Evolutionary conservation across 2,888 invertebrate species (phyloP), one percentile per base, ranked within the genome.

Genomic region (Cepaea hortensis): DNA sequence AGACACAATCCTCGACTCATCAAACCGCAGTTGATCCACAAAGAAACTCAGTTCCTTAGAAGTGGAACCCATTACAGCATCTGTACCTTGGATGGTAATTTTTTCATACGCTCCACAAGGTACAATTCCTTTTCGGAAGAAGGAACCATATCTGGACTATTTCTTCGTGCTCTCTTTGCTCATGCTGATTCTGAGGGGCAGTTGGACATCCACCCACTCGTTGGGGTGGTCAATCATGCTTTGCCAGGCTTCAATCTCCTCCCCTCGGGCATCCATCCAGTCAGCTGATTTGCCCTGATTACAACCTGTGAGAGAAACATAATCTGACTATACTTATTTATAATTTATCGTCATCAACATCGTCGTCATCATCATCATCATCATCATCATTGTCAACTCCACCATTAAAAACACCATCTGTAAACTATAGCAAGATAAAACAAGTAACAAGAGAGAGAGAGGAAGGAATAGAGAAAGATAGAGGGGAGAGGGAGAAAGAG

Each of bases 151-250:
- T 15, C 73, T 13, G 7, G 81, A 80, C 87, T 84, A 88, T 79
- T 89, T 89, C 85, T 87, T 89, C 77, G 80, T 46, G 46, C 15
- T 89, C 55, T 90, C 85, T 89, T 92, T 92, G 79, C 92, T 93
- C 95, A 95, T 95, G 88, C 91, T 93, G 80, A 98, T 96, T 92
- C 98, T 95, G 75, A 99, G 95, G 6, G 97, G 96, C 79, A 99
- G 95, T 88, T 97, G 97, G 87, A 98, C 98, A 95, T 99, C 98
- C n/a, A 98, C 98, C 99, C 99, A 99, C 94, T 98, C 97, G 95
- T 98, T 98, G 65, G 98, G 98, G 88, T 97, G 95, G 93, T 98
- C 97, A 93, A 98, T 95, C 98, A 99, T 98, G 89, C 96, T 97
- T 93, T 98, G 97, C 99, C 99, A 99, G 15, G 98, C 95, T 0